Conservation (phyloP, 2,888 invertebrate species). For the Cyclophora albipunctata region DNA sequence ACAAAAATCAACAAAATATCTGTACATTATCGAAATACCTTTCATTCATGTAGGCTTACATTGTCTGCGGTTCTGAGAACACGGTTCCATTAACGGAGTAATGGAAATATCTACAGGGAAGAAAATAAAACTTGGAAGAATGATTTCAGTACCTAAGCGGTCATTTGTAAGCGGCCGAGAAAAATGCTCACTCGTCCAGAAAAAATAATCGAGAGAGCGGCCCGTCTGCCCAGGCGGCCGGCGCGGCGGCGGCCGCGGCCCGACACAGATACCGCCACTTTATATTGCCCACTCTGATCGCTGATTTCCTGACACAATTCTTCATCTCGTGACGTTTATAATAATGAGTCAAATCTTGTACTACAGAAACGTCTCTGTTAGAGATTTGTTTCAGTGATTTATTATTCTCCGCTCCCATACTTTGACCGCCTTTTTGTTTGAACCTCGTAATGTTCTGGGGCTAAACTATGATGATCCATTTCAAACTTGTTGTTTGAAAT, state of each 20-base stretch:
- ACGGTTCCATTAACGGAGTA: constrained; percentile 65
- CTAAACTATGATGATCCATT: too few species aligned
- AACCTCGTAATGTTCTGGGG: not conserved
- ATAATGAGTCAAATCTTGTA: constrained; percentile 15
- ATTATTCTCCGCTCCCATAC: constrained; percentile 2
- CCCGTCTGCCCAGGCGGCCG: constrained; percentile 11
- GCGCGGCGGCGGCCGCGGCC: constrained; percentile 4
- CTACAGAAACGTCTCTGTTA: constrained; percentile 7
- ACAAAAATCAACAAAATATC: too few species aligned
- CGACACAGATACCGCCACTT: constrained; percentile 12
- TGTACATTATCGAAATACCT: constrained; percentile 12
- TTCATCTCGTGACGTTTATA: constrained; percentile 15
- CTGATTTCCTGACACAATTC: constrained; percentile 21
- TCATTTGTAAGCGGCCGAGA: constrained; percentile 68
- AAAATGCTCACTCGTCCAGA: constrained; percentile 63
- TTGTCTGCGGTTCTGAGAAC: constrained; percentile 56
- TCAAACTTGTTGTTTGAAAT: too few species aligned
- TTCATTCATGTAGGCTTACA: constrained; percentile 39
- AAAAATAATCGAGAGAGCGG: constrained; percentile 55
- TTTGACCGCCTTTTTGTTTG: constrained; percentile 1
- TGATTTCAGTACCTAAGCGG: constrained; percentile 64
- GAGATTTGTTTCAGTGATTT: constrained; percentile 6
- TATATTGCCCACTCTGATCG: constrained; percentile 15
- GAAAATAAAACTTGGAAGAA: constrained; percentile 59
- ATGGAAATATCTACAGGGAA: constrained; percentile 56